phyloP scores from a whole-genome alignment of 1,140 invertebrate species.

The Palaemon carinicauda region DNA sequence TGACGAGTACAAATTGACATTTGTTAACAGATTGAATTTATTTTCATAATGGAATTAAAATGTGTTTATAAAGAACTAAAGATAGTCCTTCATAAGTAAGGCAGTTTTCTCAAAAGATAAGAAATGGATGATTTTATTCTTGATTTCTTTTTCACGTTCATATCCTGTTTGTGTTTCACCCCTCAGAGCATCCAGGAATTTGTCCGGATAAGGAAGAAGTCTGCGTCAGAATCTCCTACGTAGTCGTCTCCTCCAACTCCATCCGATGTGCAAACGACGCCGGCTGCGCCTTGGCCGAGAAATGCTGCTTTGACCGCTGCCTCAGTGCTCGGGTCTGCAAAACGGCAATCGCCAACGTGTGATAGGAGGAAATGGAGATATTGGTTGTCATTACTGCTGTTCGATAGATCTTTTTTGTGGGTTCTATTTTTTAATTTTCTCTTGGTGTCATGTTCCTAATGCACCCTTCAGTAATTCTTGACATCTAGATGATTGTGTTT shows the following conservation, averaged over 20 bases:
- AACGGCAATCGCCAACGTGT: background rate
- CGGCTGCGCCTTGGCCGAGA: background rate
- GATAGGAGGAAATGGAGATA: background rate
- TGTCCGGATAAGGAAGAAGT: background rate
- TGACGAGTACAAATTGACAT: too few species aligned
- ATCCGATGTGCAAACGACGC: background rate
- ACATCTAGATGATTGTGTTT: too few species aligned
- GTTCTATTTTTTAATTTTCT: too few species aligned
- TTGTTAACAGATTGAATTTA: too few species aligned
- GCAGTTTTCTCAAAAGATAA: too few species aligned
- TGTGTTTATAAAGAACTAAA: too few species aligned
- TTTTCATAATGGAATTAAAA: too few species aligned
- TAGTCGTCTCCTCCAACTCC: background rate
- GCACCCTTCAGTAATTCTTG: too few species aligned
- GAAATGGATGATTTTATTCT: too few species aligned
- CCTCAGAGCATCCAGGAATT: background rate
- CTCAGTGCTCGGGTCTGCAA: background rate
- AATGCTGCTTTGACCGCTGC: slow-evolving; percentile 12
- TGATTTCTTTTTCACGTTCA: background rate
- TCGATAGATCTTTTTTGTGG: too few species aligned
- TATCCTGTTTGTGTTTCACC: background rate
- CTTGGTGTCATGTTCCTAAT: too few species aligned
- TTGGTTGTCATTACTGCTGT: background rate
- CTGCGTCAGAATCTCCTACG: background rate
- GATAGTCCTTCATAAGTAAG: too few species aligned